Conservation (phyloP, 2,888 invertebrate genomes). For the Limnephilus auricula region DNA sequence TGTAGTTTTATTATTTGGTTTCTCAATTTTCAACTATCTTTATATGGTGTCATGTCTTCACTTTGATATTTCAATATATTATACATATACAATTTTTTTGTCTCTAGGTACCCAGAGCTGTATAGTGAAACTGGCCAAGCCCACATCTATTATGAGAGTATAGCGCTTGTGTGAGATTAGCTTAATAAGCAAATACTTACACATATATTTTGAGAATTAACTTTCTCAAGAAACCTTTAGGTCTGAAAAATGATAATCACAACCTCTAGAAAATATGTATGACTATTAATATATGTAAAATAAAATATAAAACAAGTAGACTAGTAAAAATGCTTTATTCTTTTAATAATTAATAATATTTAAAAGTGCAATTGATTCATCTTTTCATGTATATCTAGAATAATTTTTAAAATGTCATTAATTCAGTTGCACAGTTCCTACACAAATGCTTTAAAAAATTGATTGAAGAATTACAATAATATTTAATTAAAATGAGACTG, state of each 20-base stretch:
- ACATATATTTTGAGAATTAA: background rate
- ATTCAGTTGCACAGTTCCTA: background rate
- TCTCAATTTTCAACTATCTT: too few relatives aligned
- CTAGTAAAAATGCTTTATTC: background rate
- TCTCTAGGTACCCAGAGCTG: too few relatives aligned
- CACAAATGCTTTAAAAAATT: background rate
- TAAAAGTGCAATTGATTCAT: background rate
- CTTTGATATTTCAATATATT: too few relatives aligned
- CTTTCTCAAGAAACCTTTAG: background rate
- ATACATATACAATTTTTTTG: too few relatives aligned
- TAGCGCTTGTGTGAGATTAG: too few relatives aligned
- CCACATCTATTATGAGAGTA: too few relatives aligned
- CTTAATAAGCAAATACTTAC: background rate
- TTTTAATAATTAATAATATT: background rate
- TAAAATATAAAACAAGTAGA: background rate
- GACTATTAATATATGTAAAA: background rate
- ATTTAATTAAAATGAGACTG: background rate
- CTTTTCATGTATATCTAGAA: background rate
- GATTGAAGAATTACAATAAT: background rate
- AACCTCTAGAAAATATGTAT: background rate
- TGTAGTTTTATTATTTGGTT: too few relatives aligned
- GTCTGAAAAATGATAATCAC: background rate
- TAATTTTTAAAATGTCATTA: background rate
- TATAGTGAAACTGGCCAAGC: too few relatives aligned
- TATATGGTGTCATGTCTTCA: too few relatives aligned